Percentiles rank a stretch among this genome's conserved stretches.
Evolutionary conservation across 2,797 vertebrate species (phyloP).

Genomic region (Hippopotamyrus pictus): DNA sequence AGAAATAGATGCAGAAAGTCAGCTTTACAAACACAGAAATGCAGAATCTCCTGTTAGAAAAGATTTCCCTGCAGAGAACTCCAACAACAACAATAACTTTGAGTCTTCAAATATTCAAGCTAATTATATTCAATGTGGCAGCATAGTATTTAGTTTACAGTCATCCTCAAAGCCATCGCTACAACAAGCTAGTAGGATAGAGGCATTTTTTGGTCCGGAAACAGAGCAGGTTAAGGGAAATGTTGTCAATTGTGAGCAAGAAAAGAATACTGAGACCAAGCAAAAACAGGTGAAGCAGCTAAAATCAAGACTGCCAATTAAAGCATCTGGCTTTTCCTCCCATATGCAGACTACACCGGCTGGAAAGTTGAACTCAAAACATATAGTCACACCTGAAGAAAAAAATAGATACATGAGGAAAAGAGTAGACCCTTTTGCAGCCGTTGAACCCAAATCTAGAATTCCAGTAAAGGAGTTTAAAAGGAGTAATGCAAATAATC

Average conservation of each 20-base stretch:
- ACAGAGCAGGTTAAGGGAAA: conserved; percentile 58
- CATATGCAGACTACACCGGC: conserved; percentile 56
- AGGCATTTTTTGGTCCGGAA: conserved; percentile 62
- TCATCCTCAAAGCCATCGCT: conserved; percentile 58
- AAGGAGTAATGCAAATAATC: conserved; percentile 51
- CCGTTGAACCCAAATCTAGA: conserved; percentile 71
- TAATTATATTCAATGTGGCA: conserved; percentile 57
- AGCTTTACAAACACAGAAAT: conserved; percentile 60
- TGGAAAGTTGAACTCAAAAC: conserved; percentile 56
- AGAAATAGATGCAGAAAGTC: conserved; percentile 53
- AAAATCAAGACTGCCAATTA: conserved; percentile 88
- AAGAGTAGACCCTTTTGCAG: conserved; percentile 60
- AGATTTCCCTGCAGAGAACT: conserved; percentile 71
- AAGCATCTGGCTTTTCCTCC: conserved; percentile 63
- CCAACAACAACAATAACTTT: conserved; percentile 75
- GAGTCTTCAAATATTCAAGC: conserved; percentile 62
- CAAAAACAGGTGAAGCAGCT: conserved; percentile 63
- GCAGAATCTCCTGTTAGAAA: conserved; percentile 65
- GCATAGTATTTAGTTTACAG: conserved; percentile 63
- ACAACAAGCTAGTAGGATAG: conserved; percentile 63
- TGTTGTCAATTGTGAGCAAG: conserved; percentile 60
- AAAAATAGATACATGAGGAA: conserved; percentile 60
- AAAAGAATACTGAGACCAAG: conserved; percentile 60
- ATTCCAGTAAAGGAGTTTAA: conserved; percentile 79
- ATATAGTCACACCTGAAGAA: conserved; percentile 58